Evolutionary conservation across 2,888 invertebrate genomes (phyloP), one percentile per base, ranked within the genome.

Genomic region (Temnothorax rugatulus): DNA sequence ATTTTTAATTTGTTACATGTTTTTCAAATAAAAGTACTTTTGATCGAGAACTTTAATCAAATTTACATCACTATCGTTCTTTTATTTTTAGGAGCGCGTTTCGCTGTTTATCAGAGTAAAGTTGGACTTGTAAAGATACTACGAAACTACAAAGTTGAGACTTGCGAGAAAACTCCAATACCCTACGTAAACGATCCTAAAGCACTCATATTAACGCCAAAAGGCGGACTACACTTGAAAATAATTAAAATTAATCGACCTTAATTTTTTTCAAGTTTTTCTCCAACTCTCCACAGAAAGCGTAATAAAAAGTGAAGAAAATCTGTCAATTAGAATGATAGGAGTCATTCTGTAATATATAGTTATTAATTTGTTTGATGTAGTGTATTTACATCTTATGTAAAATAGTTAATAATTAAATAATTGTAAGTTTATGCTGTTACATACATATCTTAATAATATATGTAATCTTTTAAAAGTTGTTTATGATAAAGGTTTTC

Each of bases 161-260:
- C 44, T 64, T 68, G 74, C 8, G 61, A 63, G 11, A 64, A 64
- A 75, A 75, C 75, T n/a, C 75, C n/a, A 41, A 59, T 41, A 64
- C 63, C 21, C 2, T 75, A 75, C 1, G 4, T 64, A 50, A 75
- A 21, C 13, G 4, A 75, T 75, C 75, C 75, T 21, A 50, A 3
- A 68, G 1, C 8, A 5, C 15, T 15, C 4, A 4, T 25, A 29
- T 34, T 75, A 75, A 2, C 34, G 15, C 63, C 75, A 34, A 63
- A 21, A 9, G 34, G 9, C 9, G 75, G 75, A 21, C 2, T 75
- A 41, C 2, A 64, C 8, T 63, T 75, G 1, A 75, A n/a, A 47
- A 75, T 75, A 50, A 5, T 18, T 47, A 75, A 75, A 75, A 34
- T 75, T 47, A 47, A 63, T n/a, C n/a, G 9, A 8, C 9, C 15